Conservation (phyloP, 2,888 invertebrate genomes). For the Cheilosia scutellata region DNA sequence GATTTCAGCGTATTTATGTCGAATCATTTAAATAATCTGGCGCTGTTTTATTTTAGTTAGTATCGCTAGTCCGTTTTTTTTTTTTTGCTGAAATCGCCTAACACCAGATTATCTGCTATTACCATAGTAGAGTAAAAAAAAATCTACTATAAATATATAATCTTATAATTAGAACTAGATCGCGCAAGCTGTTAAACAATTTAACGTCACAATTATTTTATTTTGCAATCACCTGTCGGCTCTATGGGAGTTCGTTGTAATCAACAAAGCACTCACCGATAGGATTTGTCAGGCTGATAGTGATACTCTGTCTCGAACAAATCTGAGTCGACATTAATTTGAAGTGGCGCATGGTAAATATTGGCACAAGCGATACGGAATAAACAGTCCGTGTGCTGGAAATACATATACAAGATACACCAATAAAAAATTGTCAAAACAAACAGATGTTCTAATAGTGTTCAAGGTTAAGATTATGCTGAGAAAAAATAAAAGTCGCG, state of each 20-base stretch:
- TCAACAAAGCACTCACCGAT: neutral
- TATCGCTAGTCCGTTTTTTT: too few species aligned
- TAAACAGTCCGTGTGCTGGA: neutral
- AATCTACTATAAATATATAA: neutral
- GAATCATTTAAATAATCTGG: too few species aligned
- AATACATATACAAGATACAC: neutral
- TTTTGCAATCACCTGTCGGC: neutral
- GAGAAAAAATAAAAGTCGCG: too few species aligned
- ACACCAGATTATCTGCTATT: too few species aligned
- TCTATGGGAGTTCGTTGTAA: neutral
- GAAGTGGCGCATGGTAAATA: neutral
- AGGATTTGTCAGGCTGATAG: neutral
- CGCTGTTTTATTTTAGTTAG: too few species aligned
- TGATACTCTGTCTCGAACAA: neutral
- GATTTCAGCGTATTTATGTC: too few species aligned
- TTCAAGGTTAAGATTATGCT: too few species aligned
- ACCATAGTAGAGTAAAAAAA: too few species aligned
- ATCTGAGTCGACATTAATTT: neutral
- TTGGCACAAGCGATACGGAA: neutral
- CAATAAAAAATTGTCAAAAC: neutral
- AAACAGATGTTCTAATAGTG: neutral
- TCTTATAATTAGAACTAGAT: neutral
- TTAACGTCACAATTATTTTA: neutral
- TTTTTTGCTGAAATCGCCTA: too few species aligned
- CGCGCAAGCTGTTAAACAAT: neutral